phyloP scores from a whole-genome alignment of 2,797 vertebrate genomes.

The Aldrovandia affinis region DNA sequence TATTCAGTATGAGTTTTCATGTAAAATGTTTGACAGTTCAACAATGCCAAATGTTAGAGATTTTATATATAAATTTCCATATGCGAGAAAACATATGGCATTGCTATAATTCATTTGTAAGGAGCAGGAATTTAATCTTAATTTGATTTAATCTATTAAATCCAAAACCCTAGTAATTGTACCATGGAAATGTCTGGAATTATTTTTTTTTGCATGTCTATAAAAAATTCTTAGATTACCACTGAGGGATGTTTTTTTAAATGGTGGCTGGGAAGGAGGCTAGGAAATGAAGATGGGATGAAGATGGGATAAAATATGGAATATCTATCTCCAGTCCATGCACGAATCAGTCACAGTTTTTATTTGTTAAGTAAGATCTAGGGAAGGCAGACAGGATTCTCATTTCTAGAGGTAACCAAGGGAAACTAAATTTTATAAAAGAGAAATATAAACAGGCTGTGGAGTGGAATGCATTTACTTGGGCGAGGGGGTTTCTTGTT shows the following conservation, averaged over 20 bases:
- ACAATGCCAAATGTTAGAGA: neutral
- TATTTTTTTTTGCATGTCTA: neutral
- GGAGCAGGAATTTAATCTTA: neutral
- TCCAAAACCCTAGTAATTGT: neutral
- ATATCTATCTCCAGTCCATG: neutral
- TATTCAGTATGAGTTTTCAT: neutral
- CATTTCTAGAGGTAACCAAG: slow-evolving; percentile 39
- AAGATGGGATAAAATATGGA: neutral
- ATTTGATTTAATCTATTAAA: too few species aligned
- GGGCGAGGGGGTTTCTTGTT: slow-evolving; percentile 13
- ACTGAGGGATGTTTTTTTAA: neutral
- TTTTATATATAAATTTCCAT: too few species aligned
- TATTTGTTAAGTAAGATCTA: neutral
- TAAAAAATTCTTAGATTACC: neutral
- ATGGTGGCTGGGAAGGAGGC: neutral
- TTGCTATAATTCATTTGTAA: neutral
- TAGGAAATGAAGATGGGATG: neutral
- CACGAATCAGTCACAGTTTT: slow-evolving; percentile 13
- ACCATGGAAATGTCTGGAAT: neutral
- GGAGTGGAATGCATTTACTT: slow-evolving; percentile 12
- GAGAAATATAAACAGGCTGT: slow-evolving; percentile 3
- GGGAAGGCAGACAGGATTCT: neutral
- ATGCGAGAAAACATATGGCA: too few species aligned
- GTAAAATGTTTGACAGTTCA: neutral
- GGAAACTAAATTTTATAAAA: slow-evolving; percentile 29